A percentile compares a stretch with the other conserved stretches of the same genome.
These are phyloP conservation scores for Zoanthus sociatus DNA, from an alignment of 92 coral and sea anemone genomes.

Conservation along the genomic window DNA sequence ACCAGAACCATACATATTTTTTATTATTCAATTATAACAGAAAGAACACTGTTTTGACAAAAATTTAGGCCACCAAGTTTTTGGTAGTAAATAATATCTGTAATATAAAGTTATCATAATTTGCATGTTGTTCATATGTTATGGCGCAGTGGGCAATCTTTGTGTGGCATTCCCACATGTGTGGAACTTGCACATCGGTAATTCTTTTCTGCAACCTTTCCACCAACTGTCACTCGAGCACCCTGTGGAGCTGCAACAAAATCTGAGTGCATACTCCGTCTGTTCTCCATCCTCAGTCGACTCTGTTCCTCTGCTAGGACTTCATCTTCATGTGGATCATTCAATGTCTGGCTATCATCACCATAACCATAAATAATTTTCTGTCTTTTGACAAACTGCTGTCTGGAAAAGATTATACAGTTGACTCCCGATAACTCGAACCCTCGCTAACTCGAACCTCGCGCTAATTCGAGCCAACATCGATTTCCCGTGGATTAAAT, in stretches of 20 bases:
- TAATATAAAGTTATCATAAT: too few relatives aligned
- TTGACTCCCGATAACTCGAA: too few relatives aligned
- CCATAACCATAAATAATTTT: not conserved
- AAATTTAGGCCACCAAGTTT: too few relatives aligned
- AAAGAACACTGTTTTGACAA: too few relatives aligned
- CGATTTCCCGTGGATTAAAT: too few relatives aligned
- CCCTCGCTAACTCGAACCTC: too few relatives aligned
- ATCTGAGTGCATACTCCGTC: not conserved
- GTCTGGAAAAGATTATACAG: not conserved
- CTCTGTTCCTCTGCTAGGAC: not conserved
- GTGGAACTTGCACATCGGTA: constrained; percentile 2
- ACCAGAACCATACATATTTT: too few relatives aligned
- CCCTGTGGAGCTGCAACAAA: not conserved
- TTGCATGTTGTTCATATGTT: not conserved
- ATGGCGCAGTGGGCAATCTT: not conserved
- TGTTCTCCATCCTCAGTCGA: not conserved
- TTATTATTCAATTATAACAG: too few relatives aligned
- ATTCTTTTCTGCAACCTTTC: not conserved
- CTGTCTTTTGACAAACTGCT: constrained; percentile 8
- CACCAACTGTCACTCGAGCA: constrained; percentile 10
- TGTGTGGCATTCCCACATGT: not conserved
- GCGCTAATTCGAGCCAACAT: too few relatives aligned
- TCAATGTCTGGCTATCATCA: not conserved
- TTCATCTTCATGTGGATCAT: constrained; percentile 5
- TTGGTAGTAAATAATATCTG: too few relatives aligned